A percentile compares a stretch with the other conserved stretches of the same genome.
Evolutionary conservation across 1,140 invertebrate species (phyloP).

Genomic region (Chironomus tepperi): DNA sequence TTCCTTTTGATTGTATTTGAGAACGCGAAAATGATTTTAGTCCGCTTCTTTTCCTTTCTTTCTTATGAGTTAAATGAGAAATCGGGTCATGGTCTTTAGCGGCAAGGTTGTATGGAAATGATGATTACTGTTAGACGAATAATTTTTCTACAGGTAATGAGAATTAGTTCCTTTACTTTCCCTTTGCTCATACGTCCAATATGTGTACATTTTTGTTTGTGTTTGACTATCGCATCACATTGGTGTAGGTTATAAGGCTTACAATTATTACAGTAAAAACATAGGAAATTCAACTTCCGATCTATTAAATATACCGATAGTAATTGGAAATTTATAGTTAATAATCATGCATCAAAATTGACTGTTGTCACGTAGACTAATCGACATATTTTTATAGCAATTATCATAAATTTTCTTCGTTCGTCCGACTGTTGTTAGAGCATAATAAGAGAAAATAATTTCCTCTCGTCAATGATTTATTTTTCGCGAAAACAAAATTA

Average conservation of each 20-base stretch:
- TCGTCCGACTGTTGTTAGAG: too few species aligned
- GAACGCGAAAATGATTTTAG: too few species aligned
- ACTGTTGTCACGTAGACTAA: neutral
- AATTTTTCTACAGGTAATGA: neutral
- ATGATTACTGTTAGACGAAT: constrained; percentile 20
- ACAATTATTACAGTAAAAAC: too few species aligned
- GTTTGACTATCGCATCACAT: neutral
- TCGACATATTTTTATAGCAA: neutral
- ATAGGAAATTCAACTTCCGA: neutral
- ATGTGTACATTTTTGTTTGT: neutral
- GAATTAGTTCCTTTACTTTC: neutral
- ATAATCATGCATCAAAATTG: neutral
- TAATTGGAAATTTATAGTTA: neutral
- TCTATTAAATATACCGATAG: neutral
- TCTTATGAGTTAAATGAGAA: neutral
- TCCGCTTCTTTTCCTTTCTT: too few species aligned
- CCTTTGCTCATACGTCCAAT: neutral
- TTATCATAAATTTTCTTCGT: neutral
- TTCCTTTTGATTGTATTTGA: neutral
- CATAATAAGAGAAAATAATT: too few species aligned
- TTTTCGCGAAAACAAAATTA: neutral
- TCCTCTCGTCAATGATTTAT: neutral
- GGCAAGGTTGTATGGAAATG: constrained; percentile 20
- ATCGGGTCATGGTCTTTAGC: neutral
- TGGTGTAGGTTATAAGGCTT: neutral